Base-by-base conservation (phyloP, 2,797 vertebrate genomes). In the Taeniopygia guttata region DNA sequence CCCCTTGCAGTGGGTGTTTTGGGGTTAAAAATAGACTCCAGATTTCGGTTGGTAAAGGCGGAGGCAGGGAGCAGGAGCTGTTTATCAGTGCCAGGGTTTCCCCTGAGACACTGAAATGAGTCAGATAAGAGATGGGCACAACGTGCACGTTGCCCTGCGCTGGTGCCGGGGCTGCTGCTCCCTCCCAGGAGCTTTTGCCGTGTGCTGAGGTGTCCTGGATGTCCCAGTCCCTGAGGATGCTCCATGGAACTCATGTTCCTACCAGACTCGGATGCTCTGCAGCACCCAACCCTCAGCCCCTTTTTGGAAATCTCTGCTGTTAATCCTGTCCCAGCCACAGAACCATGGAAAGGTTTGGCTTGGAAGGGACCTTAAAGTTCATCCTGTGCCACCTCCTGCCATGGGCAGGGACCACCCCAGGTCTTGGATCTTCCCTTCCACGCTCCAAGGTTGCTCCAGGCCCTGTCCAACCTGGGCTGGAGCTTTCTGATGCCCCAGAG, bases 21-120 rank as follows among this genome's bases (percentile, higher is more conserved):
- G 58, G 85, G 30, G 92, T 83, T 97, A 97, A 97, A 97, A 97
- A 97, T 96, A 97, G 90, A 9, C 51, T 48, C 38, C 92, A 91
- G 94, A 55, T 94, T 95, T 97, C 92, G 19, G 95, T 95, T 96
- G 66, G 94, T 45, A 2, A 67, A 89, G 52, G 89, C 73, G 74
- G 95, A 92, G 96, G 94, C 92, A 73, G 90, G 94, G 93, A 93
- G 90, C 81, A 15, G 87, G 94, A 12, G 58, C 92, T 96, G 95
- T 96, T 97, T 95, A 89, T 95, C 95, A 13, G 46, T 55, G 87
- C 80, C 93, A 88, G 91, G 89, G 90, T 83, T 96, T 96, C 93
- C 95, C 97, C 93, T 10, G 48, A 67, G 84, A 64, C 4, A 0
- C 84, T 34, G 84, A 96, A 96, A 96, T 96, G 96, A 97, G 29